Percentiles rank a stretch among this genome's conserved stretches.
These are phyloP conservation scores for Vireo altiloquus DNA, from an alignment of 2,113 vertebrate species.

Conservation along the genomic window DNA sequence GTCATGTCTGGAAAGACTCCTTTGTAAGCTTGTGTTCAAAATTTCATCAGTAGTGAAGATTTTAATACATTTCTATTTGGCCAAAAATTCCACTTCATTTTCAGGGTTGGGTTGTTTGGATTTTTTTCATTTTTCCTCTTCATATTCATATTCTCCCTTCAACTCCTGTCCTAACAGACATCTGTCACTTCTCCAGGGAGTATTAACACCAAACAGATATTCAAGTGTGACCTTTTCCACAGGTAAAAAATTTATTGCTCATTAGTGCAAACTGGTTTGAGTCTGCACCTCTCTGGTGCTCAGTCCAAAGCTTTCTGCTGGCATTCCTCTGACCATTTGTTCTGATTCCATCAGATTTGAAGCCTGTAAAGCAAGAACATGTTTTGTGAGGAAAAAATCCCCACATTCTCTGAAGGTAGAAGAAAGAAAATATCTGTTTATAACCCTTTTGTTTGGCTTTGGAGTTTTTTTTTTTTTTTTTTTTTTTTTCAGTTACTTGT, in stretches of 20 bases:
- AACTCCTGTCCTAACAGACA: neutral
- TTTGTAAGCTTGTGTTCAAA: neutral
- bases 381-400: neutral
- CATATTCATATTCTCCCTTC: neutral
- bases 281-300: neutral
- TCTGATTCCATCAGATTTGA: neutral
- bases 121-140: neutral
- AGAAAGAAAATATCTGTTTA: neutral
- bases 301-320: neutral
- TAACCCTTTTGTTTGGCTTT: neutral
- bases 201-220: neutral
- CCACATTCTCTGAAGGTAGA: neutral
- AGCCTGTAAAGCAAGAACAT: neutral
- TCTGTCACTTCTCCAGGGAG: neutral
- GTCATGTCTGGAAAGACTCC: neutral
- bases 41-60: neutral
- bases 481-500: neutral
- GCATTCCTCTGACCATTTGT: neutral
- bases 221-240: neutral
- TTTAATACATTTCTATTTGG: neutral
- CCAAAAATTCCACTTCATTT: neutral
- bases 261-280: neutral
- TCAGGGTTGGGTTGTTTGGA: neutral
- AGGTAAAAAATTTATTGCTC: neutral
- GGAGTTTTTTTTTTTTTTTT: accelerated